Evolutionary conservation across 37 sponge, comb jelly and placozoan species (phyloP), one percentile per base, ranked within the genome.

Genomic region (Theonella swinhoei): DNA sequence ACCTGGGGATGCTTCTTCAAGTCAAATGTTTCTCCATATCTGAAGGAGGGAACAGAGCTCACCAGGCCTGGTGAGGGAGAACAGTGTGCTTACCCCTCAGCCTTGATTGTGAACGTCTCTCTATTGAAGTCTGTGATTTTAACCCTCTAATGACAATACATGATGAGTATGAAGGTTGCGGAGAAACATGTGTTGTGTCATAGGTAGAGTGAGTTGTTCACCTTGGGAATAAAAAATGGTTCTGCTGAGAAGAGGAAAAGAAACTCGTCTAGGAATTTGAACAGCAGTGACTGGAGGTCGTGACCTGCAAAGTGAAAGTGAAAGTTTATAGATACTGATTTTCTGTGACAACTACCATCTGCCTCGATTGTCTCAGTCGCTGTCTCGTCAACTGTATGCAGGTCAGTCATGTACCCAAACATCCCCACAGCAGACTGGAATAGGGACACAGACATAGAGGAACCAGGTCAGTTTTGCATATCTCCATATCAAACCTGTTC

Each of bases 331-430:
- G 25, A 20, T 43, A 39, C 2, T 80, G 70, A 25, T 41, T 33
- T 25, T 62, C 64, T 9, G 7, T 40, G 22, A 43, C 19, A 33
- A 22, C 8, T 31, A 90, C 96, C 97, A 80, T 91, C 83, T 30
- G 93, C 95, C 17, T 58, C 74, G 0, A 97, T 42, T 20, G 64
- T 73, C 73, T 97, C 88, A 24, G 90, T 87, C 62, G 35, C 29
- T 8, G 35, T 76, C n/a, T 32, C 72, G 36, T 89, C 93, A 62
- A 97, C 95, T 23, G 66, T 83, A 1, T 75, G 80, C 20, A 97
- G 78, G 9, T 94, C 97, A 37, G 97, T 97, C 91, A 94, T 94
- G 78, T 97, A 97, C 23, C 93, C 97, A 88, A 94, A 94, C 95
- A 97, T 94, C 4, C 86, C 97, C 60, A 95, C 68, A 9, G 74